phyloP scores from a whole-genome alignment of 2,797 vertebrate genomes.

The Myripristis jacobus region DNA sequence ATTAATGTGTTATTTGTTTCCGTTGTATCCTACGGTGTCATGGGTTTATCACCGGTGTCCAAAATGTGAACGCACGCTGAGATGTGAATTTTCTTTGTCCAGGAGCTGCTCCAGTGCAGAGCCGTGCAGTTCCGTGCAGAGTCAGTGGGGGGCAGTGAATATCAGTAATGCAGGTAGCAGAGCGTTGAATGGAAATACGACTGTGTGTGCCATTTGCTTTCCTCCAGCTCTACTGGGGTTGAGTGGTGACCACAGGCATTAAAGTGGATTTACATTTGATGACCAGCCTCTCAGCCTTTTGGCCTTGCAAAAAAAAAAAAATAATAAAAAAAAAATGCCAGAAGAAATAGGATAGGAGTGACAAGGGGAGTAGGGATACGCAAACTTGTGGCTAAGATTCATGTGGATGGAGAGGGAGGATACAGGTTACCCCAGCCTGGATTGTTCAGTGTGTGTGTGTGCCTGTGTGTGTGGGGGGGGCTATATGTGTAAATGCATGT shows the following conservation, averaged over 20 bases:
- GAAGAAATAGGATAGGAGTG: constrained; percentile 31
- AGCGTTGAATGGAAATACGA: constrained; percentile 42
- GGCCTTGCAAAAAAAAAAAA: too few relatives aligned
- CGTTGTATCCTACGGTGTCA: too few relatives aligned
- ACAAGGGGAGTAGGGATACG: constrained; percentile 17
- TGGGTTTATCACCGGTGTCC: too few relatives aligned
- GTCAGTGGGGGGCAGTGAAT: constrained; percentile 67
- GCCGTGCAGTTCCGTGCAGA: constrained; percentile 48
- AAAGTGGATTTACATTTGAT: constrained; percentile 61
- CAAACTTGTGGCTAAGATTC: constrained; percentile 17
- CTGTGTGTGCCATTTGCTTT: constrained; percentile 35
- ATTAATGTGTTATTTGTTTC: too few relatives aligned
- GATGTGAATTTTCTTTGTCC: too few relatives aligned
- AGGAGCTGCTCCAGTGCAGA: constrained; percentile 4
- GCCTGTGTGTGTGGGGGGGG: background rate
- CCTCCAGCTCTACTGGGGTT: constrained; percentile 35
- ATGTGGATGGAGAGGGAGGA: constrained; percentile 8
- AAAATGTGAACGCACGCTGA: too few relatives aligned
- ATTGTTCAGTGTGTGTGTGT: constrained; percentile 3
- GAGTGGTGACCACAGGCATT: constrained; percentile 56
- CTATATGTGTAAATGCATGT: background rate
- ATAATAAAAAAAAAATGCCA: too few relatives aligned
- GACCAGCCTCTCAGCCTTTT: background rate
- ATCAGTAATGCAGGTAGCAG: constrained; percentile 46
- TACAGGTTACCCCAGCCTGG: background rate